Evolutionary conservation across 2,888 invertebrate genomes (phyloP).

Genomic region (Yponomeuta sedellus): DNA sequence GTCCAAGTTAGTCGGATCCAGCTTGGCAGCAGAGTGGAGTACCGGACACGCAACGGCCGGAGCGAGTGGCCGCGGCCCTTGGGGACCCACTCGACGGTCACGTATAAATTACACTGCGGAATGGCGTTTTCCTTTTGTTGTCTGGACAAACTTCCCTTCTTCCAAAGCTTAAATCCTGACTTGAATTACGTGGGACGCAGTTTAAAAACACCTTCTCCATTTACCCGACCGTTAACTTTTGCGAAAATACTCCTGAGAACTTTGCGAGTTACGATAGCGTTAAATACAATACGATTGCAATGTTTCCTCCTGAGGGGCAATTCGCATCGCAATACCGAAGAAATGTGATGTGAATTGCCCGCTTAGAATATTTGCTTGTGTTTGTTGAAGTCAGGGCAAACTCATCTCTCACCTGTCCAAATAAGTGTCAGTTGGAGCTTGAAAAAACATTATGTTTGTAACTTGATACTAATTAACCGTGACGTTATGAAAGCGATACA

Average conservation of each 20-base stretch:
- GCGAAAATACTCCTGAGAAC: slow-evolving; percentile 11
- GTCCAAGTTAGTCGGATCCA: slow-evolving; percentile 36
- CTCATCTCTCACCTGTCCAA: slow-evolving; percentile 24
- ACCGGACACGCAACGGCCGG: slow-evolving; percentile 43
- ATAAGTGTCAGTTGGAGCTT: slow-evolving; percentile 24
- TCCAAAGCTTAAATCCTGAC: slow-evolving; percentile 67
- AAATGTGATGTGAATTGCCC: too few species aligned
- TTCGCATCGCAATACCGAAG: too few species aligned
- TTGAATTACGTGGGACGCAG: slow-evolving; percentile 59
- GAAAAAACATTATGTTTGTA: slow-evolving; percentile 61
- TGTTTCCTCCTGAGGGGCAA: not conserved
- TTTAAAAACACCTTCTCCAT: slow-evolving; percentile 54
- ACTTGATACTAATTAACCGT: slow-evolving; percentile 67
- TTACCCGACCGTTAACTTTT: slow-evolving; percentile 31
- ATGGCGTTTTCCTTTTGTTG: slow-evolving; percentile 59
- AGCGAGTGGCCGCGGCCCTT: slow-evolving; percentile 17
- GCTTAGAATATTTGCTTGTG: not conserved
- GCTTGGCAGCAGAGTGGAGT: slow-evolving; percentile 30
- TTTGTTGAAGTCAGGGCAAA: slow-evolving; percentile 15
- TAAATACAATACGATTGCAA: slow-evolving; percentile 1
- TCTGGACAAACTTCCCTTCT: slow-evolving; percentile 64
- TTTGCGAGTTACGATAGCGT: slow-evolving; percentile 7
- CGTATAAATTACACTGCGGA: slow-evolving; percentile 71
- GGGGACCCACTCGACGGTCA: slow-evolving; percentile 52
- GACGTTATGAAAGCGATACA: slow-evolving; percentile 66